phyloP scores from a whole-genome alignment of 2,888 invertebrate genomes.

The Coelinius sp. region DNA sequence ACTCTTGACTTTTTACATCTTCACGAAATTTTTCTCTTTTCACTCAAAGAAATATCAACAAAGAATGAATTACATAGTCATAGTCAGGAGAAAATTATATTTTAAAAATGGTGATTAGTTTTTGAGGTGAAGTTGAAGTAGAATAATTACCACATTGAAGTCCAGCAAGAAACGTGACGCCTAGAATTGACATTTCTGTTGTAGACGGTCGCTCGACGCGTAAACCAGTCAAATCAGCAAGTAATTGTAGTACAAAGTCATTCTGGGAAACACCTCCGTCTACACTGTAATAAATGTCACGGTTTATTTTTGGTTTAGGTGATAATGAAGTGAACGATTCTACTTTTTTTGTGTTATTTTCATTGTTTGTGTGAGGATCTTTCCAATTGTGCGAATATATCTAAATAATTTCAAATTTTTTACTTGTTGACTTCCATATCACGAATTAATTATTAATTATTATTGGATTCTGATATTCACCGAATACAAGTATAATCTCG shows the following conservation, averaged over 20 bases:
- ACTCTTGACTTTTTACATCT: too few species aligned
- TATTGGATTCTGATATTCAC: constrained; percentile 67
- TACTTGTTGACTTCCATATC: background rate
- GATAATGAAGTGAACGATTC: background rate
- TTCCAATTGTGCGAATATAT: too few species aligned
- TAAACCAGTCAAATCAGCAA: constrained; percentile 86
- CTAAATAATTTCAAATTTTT: too few species aligned
- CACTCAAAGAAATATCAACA: too few species aligned
- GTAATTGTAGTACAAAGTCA: constrained; percentile 89
- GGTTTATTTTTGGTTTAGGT: too few species aligned
- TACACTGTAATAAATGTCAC: constrained; percentile 75
- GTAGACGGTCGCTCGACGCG: constrained; percentile 82
- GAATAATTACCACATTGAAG: constrained; percentile 77
- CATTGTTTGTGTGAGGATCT: too few species aligned
- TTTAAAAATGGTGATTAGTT: background rate
- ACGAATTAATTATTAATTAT: background rate
- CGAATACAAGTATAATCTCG: constrained; percentile 75
- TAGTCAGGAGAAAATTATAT: background rate
- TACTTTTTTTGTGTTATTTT: too few species aligned
- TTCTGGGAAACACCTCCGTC: constrained; percentile 98
- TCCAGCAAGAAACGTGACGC: constrained; percentile 90
- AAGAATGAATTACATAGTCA: too few species aligned
- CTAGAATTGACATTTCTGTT: constrained; percentile 87
- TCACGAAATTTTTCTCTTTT: too few species aligned
- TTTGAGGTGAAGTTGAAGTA: background rate